These are phyloP conservation scores for Scomber japonicus DNA, from an alignment of 2,113 vertebrate genomes.

Conservation along the genomic window DNA sequence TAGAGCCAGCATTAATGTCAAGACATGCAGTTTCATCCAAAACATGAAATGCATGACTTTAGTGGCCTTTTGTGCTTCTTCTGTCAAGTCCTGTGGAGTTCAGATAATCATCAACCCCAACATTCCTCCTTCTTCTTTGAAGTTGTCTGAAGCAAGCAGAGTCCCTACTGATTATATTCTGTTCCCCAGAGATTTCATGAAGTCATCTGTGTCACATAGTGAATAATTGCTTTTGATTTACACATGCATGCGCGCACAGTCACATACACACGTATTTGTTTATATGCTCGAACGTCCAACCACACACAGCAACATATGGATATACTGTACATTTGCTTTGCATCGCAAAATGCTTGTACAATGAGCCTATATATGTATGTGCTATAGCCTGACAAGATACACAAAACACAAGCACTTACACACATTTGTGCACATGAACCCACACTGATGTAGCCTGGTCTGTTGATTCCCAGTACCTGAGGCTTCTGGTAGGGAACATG, in stretches of 20 bases:
- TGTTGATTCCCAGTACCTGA: conserved; percentile 26
- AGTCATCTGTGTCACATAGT: conserved; percentile 37
- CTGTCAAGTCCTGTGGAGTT: conserved; percentile 50
- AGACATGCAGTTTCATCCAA: conserved; percentile 29
- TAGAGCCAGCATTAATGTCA: conserved; percentile 9
- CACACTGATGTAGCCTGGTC: background rate
- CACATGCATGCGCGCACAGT: background rate
- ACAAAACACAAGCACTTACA: background rate
- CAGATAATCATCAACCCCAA: conserved; percentile 62
- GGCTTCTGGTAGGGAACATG: conserved; percentile 38
- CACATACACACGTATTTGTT: background rate
- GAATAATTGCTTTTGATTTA: conserved; percentile 29
- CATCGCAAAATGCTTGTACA: conserved; percentile 2
- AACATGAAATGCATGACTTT: conserved; percentile 36
- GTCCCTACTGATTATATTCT: conserved; percentile 41
- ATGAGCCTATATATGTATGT: background rate
- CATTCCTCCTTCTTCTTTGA: conserved; percentile 51
- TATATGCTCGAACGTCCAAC: background rate
- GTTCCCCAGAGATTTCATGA: conserved; percentile 32
- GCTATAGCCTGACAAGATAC: background rate
- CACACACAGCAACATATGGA: background rate
- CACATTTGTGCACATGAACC: background rate
- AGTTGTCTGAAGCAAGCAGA: conserved; percentile 28
- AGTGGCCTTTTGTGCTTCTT: conserved; percentile 43
- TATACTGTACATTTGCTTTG: background rate